Percentiles rank a stretch among this genome's conserved stretches.
Evolutionary conservation across 1,140 invertebrate genomes (phyloP).

Genomic region (Hypothenemus hampei): DNA sequence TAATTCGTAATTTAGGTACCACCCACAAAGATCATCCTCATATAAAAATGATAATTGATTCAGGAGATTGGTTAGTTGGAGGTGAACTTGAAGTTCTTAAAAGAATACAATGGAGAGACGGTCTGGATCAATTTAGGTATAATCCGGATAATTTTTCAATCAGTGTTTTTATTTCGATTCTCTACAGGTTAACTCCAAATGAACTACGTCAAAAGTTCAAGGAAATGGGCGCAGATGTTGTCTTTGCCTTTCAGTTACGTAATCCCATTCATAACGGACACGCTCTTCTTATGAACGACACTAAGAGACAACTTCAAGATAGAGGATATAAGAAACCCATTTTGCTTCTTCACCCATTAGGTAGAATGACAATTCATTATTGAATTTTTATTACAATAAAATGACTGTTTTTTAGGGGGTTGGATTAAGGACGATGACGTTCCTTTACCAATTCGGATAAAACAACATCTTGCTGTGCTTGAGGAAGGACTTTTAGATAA

Average conservation of each 20-base stretch:
- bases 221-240: conserved; percentile 84
- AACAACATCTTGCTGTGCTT: conserved; percentile 84
- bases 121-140: conserved; percentile 55
- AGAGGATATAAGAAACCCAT: conserved; percentile 91
- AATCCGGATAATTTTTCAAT: not conserved
- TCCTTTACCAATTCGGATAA: conserved; percentile 70
- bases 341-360: conserved; percentile 90
- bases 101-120: conserved; percentile 89
- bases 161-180: not conserved
- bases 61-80: conserved; percentile 93
- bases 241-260: conserved; percentile 98
- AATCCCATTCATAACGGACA: conserved; percentile 99
- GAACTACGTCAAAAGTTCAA: conserved; percentile 80
- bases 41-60: conserved; percentile 51
- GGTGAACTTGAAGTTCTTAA: conserved; percentile 91
- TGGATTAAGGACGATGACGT: conserved; percentile 99
- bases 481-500: conserved; percentile 81
- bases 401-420: conserved; percentile 50
- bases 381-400: not conserved
- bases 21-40: conserved; percentile 82
- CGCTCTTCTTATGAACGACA: conserved; percentile 96
- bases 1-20: conserved; percentile 54
- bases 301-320: conserved; percentile 73
- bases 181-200: conserved; percentile 73
- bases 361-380: not conserved